A percentile compares a stretch with the other conserved stretches of the same genome.
phyloP scores from a whole-genome alignment of 2,797 vertebrate genomes.

The Geotrypetes seraphini region DNA sequence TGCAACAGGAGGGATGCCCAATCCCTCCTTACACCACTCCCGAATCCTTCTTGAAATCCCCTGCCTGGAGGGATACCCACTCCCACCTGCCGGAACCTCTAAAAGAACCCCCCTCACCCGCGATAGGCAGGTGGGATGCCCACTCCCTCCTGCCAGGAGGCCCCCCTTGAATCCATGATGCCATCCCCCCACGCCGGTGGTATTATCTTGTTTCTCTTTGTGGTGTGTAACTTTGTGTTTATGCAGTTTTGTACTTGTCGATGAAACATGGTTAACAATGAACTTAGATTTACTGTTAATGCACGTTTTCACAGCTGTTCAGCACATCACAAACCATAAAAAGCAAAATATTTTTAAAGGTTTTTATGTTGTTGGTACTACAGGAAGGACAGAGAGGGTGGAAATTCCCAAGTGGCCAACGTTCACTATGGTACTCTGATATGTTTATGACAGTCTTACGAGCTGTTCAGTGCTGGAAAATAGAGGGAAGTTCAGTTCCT shows the following conservation, averaged over 20 bases:
- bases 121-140: no score
- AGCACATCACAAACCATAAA: slow-evolving; percentile 19
- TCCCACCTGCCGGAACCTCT: no score
- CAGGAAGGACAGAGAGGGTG: slow-evolving; percentile 28
- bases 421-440: slow-evolving; percentile 8
- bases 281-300: slow-evolving; percentile 26
- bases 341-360: slow-evolving; percentile 41
- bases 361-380: slow-evolving; percentile 24
- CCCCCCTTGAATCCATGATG: no score
- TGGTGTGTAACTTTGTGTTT: no score
- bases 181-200: no score
- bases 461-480: slow-evolving; percentile 18
- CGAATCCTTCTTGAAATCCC: no score
- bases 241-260: background rate
- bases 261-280: slow-evolving; percentile 6
- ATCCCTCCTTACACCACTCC: no score
- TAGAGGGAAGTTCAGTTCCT: background rate
- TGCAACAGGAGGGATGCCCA: no score
- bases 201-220: no score
- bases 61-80: no score
- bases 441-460: slow-evolving; percentile 4
- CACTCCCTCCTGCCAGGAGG: no score
- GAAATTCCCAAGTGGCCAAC: slow-evolving; percentile 20
- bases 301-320: slow-evolving; percentile 35
- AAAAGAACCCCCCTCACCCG: no score